Evolutionary conservation across 2,113 vertebrate genomes (phyloP).

Genomic region (Rallus limicola): DNA sequence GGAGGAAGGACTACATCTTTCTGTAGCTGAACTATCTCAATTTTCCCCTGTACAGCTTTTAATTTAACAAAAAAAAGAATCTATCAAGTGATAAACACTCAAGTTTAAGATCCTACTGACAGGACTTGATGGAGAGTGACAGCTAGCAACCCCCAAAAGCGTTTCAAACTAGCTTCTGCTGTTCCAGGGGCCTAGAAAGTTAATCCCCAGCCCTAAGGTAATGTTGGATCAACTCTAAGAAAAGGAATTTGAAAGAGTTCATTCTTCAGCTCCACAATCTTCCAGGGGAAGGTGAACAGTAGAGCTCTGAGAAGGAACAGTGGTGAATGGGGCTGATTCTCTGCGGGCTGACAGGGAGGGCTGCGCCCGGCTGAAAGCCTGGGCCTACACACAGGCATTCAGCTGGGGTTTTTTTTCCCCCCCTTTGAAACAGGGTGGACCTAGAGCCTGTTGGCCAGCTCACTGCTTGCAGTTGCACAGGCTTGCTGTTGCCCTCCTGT

Average conservation of each 20-base stretch:
- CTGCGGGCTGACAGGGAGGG: not conserved
- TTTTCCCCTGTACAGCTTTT: slow-evolving; percentile 19
- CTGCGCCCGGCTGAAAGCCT: not conserved
- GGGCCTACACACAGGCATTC: not conserved
- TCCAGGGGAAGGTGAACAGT: slow-evolving; percentile 64
- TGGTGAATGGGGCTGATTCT: slow-evolving; percentile 73
- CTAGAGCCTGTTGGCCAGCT: not conserved
- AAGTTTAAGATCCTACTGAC: not conserved
- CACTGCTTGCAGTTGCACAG: not conserved
- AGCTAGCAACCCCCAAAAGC: not conserved
- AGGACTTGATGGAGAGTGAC: not conserved
- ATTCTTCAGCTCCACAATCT: slow-evolving; percentile 65
- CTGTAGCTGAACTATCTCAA: not conserved
- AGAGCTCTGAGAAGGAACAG: slow-evolving; percentile 67
- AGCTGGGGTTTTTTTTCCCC: not conserved
- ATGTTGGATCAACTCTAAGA: slow-evolving; percentile 67
- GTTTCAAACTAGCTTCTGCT: not conserved
- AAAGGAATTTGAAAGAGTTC: slow-evolving; percentile 76
- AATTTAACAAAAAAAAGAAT: slow-evolving; percentile 10
- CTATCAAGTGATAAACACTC: not conserved
- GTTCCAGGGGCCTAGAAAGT: slow-evolving; percentile 44
- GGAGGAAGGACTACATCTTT: not conserved
- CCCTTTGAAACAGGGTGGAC: not conserved
- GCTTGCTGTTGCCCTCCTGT: not conserved
- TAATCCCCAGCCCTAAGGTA: not conserved